phyloP scores from a whole-genome alignment of 2,888 invertebrate genomes.

The Gnatocerus cornutus region DNA sequence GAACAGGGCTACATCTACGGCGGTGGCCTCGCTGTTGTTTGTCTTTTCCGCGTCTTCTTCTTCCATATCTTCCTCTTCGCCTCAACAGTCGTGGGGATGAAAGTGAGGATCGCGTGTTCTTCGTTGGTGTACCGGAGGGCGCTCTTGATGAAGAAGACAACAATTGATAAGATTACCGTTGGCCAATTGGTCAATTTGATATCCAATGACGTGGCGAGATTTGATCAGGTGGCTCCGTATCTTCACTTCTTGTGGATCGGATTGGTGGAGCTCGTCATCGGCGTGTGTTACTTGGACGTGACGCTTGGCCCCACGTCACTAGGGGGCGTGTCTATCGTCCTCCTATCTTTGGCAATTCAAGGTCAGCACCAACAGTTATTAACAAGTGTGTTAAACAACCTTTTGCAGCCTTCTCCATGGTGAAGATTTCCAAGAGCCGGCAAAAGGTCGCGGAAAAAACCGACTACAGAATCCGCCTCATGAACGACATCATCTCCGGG shows the following conservation, averaged over 20 bases:
- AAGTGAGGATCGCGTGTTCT: constrained; percentile 22
- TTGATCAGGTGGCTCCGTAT: constrained; percentile 9
- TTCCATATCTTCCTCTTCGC: constrained; percentile 2
- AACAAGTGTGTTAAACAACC: too few relatives aligned
- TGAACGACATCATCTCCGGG: constrained; percentile 27
- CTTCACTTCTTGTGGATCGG: constrained; percentile 20
- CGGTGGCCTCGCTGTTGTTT: background rate
- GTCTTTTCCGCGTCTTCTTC: background rate
- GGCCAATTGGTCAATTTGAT: constrained; percentile 23
- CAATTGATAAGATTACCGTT: constrained; percentile 10
- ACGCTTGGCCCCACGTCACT: constrained; percentile 1
- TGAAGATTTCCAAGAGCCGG: constrained; percentile 4
- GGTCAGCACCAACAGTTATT: background rate
- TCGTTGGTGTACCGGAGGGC: constrained; percentile 10
- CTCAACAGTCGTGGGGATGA: constrained; percentile 17
- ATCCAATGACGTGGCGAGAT: constrained; percentile 21
- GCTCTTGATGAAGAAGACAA: constrained; percentile 10
- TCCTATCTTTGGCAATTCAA: background rate
- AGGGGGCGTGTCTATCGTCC: background rate
- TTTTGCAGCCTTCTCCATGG: constrained; percentile 2
- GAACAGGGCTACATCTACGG: constrained; percentile 17
- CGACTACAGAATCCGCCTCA: constrained; percentile 25
- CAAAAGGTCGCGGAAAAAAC: constrained; percentile 7
- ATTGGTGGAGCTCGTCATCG: constrained; percentile 1
- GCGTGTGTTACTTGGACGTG: background rate